Conservation (phyloP, 92 coral and sea anemone species). For the Phenganax stokvisi region DNA sequence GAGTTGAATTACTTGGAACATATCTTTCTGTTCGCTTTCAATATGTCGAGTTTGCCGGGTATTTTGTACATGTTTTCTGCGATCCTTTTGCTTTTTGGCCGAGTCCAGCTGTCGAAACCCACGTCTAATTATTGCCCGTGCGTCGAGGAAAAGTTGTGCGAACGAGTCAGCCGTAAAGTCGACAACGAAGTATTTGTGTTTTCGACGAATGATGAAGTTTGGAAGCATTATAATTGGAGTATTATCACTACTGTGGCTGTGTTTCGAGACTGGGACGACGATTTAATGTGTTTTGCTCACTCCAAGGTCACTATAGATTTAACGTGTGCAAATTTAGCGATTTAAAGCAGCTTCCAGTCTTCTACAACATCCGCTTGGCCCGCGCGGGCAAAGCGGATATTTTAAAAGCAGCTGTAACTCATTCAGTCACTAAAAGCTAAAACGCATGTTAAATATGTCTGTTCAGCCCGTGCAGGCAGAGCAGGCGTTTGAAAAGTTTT, state of each 20-base stretch:
- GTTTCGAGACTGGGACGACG: constrained; percentile 92
- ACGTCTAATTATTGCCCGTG: constrained; percentile 61
- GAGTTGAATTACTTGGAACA: no score
- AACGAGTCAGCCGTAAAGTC: constrained; percentile 63
- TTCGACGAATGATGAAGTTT: constrained; percentile 68
- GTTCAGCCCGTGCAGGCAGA: no score
- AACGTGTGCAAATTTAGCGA: not conserved
- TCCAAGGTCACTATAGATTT: constrained; percentile 51
- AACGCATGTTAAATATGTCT: no score
- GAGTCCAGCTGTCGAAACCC: not conserved
- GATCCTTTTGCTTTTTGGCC: not conserved
- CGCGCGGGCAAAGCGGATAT: not conserved
- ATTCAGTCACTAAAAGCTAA: no score
- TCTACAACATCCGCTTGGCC: not conserved
- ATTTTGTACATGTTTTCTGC: not conserved
- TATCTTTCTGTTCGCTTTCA: no score
- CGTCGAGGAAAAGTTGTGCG: constrained; percentile 61
- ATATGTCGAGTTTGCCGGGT: not conserved
- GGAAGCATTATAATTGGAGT: constrained; percentile 84
- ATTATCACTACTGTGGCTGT: constrained; percentile 81
- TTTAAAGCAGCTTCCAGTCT: not conserved
- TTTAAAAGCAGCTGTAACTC: no score
- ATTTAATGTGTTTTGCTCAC: constrained; percentile 83
- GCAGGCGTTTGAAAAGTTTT: no score
- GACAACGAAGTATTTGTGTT: constrained; percentile 84